Percentiles rank a stretch among this genome's conserved stretches.
phyloP scores from a whole-genome alignment of 2,888 invertebrate species.

The Meiosimyza decipiens region DNA sequence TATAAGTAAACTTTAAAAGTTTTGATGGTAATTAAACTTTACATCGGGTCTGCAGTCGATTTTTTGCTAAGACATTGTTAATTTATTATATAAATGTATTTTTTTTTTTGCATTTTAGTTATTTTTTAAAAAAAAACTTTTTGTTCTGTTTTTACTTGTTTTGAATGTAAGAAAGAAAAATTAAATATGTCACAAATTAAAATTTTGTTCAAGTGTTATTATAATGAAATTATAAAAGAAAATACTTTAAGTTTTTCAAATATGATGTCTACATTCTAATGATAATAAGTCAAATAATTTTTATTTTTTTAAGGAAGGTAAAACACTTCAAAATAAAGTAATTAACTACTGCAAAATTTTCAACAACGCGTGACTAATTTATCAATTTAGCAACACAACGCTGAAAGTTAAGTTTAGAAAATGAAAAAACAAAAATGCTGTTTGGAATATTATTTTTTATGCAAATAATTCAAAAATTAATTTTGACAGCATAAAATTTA shows the following conservation, averaged over 20 bases:
- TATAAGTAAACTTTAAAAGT: slow-evolving; percentile 25
- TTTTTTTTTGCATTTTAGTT: slow-evolving; percentile 32
- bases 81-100: slow-evolving; percentile 38
- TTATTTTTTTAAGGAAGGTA: slow-evolving; percentile 1
- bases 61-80: slow-evolving; percentile 39
- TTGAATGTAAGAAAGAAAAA: slow-evolving; percentile 25
- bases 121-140: slow-evolving; percentile 25
- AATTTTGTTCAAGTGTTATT: slow-evolving; percentile 28
- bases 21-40: slow-evolving; percentile 37
- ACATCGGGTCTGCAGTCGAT: slow-evolving; percentile 67
- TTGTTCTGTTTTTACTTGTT: slow-evolving; percentile 36
- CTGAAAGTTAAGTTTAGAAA: too few relatives aligned
- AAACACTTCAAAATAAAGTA: background rate
- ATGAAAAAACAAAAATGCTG: too few relatives aligned
- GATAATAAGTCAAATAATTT: background rate
- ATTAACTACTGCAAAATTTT: slow-evolving; percentile 14
- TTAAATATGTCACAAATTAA: slow-evolving; percentile 28
- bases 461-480: too few relatives aligned
- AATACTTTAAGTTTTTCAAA: background rate
- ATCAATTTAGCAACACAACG: slow-evolving; percentile 4
- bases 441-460: too few relatives aligned
- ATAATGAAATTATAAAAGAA: background rate
- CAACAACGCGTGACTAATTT: slow-evolving; percentile 8
- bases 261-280: slow-evolving; percentile 23
- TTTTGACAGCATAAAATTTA: too few relatives aligned